Base-by-base conservation (phyloP, 2,888 invertebrate genomes). In the Thelaira solivaga region DNA sequence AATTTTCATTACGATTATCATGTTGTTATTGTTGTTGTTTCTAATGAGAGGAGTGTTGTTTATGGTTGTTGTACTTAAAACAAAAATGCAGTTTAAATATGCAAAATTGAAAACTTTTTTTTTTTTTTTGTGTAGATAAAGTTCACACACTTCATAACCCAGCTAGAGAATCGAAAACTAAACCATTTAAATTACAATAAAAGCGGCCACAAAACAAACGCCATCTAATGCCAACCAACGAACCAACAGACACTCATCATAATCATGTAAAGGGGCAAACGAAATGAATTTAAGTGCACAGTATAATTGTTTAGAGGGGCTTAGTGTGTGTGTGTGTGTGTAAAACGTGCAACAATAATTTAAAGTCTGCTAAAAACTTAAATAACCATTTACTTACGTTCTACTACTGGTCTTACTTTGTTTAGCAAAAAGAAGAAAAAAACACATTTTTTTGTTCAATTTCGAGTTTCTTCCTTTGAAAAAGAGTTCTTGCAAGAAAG, bases 11-110 rank as follows among this genome's bases (percentile, higher is more conserved):
- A 11, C 53, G 8, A 3, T 34, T 47, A 41, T 16, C 4, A 34
- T 61, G 20, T 29, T 65, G 24, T 10, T 64, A 2, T 4, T 41
- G 18, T 51, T 24, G 36, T 34, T 34, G 53, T 45, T 41, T 45
- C 75, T 61, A 75, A 62, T 68, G 45, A 61, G 65, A 76, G 76
- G 76, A 72, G 76, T 76, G 76, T 61, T 71, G 41, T 69, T 69
- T 59, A 69, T 67, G 39, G 41, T 24, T 71, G 26, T 49, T 57
- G 62, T 34, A 22, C 59, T 39, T 4, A 8, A 45, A 31, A 31
- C 4, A 45, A 47, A 78, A 73, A 78, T 78, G 77, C 73, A 78
- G n/a, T n/a, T n/a, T n/a, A 75, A 73, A 57, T 26, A 51, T n/a
- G 43, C 20, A 41, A 16, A n/a, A 20, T 31, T 34, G 10, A 34